Evolutionary conservation across 2,888 invertebrate genomes (phyloP).

Genomic region (Busseola fusca): DNA sequence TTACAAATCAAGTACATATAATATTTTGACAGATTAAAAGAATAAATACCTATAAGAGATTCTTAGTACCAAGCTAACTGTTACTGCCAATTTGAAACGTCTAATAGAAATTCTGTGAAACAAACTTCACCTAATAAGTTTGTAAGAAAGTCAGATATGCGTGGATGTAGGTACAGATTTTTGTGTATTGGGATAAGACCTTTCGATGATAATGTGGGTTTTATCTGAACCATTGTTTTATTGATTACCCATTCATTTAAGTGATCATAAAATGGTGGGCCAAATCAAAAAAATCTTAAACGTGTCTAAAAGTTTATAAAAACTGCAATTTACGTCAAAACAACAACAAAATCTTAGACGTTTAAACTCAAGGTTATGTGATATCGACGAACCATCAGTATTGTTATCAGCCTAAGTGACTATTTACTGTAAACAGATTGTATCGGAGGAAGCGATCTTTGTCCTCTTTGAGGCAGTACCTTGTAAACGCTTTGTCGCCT

Average conservation of each 20-base stretch:
- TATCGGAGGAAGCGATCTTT: conserved; percentile 73
- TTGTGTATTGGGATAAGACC: not conserved
- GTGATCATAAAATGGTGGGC: no score
- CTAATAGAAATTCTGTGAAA: not conserved
- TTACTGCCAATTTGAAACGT: not conserved
- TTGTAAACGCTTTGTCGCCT: conserved; percentile 62
- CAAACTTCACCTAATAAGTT: not conserved
- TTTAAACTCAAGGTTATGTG: conserved; percentile 57
- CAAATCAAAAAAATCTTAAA: not conserved
- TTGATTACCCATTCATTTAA: not conserved
- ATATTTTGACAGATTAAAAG: not conserved
- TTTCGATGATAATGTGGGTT: not conserved
- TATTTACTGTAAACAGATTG: conserved; percentile 66
- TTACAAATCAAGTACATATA: no score
- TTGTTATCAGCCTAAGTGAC: conserved; percentile 59
- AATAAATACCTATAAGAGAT: not conserved
- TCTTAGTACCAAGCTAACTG: not conserved
- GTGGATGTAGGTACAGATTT: not conserved
- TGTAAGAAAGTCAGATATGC: not conserved
- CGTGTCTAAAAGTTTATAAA: conserved; percentile 14
- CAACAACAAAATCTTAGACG: conserved; percentile 41
- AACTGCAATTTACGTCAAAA: conserved; percentile 39
- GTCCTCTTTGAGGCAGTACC: conserved; percentile 66
- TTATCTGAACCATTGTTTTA: not conserved
- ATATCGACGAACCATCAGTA: conserved; percentile 47